Conservation (phyloP, 1,140 invertebrate genomes). For the Hypsibius dujardini region DNA sequence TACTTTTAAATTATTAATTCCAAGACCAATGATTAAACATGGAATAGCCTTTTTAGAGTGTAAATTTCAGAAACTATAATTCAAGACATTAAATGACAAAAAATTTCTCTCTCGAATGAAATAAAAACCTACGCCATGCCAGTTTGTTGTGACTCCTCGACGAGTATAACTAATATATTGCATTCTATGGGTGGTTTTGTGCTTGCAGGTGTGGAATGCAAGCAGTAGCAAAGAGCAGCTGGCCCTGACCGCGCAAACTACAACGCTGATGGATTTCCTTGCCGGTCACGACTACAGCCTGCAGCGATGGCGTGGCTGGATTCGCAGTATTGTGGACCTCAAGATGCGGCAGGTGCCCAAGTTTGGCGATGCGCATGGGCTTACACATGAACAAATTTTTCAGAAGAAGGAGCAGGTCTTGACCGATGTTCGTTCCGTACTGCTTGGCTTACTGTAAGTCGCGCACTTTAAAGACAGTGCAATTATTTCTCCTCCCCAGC, state of each 20-base stretch:
- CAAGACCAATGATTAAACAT: too few species aligned
- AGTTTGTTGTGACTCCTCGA: too few species aligned
- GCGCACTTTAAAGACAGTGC: too few species aligned
- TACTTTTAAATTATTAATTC: too few species aligned
- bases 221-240: neutral
- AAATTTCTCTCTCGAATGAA: too few species aligned
- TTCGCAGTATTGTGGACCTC: neutral
- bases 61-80: too few species aligned
- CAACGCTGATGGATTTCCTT: neutral
- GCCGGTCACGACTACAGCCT: neutral
- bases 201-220: neutral
- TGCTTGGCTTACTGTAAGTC: neutral
- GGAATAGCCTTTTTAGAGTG: too few species aligned
- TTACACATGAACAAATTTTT: neutral
- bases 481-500: too few species aligned
- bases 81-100: too few species aligned
- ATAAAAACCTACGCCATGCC: too few species aligned
- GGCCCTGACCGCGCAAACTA: conserved; percentile 2
- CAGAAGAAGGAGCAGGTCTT: neutral
- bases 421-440: neutral
- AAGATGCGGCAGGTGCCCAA: neutral
- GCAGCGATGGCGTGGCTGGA: neutral
- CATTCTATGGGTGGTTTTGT: too few species aligned
- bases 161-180: too few species aligned
- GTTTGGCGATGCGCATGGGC: neutral